Evolutionary conservation across 2,888 invertebrate species (phyloP).

Genomic region (Phyto melanocephala): DNA sequence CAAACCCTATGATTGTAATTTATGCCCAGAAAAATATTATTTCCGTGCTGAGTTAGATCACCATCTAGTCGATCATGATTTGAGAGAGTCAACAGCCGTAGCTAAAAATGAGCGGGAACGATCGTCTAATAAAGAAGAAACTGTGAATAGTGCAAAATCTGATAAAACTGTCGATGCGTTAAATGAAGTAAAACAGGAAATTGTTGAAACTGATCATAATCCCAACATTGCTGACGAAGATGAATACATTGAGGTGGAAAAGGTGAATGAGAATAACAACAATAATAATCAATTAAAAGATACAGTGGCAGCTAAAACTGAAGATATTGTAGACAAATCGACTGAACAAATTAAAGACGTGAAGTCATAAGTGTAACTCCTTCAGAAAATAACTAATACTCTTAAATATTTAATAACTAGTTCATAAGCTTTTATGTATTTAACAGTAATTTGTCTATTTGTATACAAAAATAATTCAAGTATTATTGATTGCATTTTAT

Average conservation of each 20-base stretch:
- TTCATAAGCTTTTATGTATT: no score
- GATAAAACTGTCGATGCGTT: conserved; percentile 12
- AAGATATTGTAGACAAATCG: neutral
- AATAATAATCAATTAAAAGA: conserved; percentile 1
- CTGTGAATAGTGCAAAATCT: neutral
- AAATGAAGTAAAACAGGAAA: conserved; percentile 66
- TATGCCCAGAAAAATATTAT: conserved; percentile 92
- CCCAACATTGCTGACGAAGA: conserved; percentile 74
- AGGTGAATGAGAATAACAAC: conserved; percentile 70
- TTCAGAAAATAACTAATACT: no score
- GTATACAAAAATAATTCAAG: conserved; percentile 5
- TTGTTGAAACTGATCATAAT: conserved; percentile 53
- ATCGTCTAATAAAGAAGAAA: conserved; percentile 47
- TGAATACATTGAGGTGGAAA: conserved; percentile 79
- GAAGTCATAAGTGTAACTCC: neutral
- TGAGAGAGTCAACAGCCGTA: conserved; percentile 56
- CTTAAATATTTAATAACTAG: no score
- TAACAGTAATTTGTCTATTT: neutral
- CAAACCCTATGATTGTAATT: conserved; percentile 90
- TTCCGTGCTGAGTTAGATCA: conserved; percentile 95
- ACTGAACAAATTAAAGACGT: neutral
- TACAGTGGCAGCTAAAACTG: conserved; percentile 3
- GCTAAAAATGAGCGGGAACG: conserved; percentile 40
- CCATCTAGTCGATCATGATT: conserved; percentile 84
- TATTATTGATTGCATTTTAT: conserved; percentile 52